These are phyloP conservation scores for Argyrosomus regius DNA, from an alignment of 2,797 vertebrate genomes.

Conservation along the genomic window DNA sequence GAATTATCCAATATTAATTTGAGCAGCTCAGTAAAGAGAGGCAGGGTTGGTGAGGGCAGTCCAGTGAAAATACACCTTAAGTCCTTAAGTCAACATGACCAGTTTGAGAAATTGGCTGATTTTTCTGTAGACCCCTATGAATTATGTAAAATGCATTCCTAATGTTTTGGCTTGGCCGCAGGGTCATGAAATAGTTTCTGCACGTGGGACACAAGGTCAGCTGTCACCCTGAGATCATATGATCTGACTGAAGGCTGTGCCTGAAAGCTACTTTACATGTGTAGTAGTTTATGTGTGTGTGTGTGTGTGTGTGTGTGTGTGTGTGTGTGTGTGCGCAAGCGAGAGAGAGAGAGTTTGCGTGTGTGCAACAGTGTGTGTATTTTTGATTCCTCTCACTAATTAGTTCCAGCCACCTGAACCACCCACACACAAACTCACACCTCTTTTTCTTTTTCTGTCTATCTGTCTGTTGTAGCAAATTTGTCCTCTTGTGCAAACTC, in stretches of 20 bases:
- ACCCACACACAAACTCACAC: slow-evolving; percentile 50
- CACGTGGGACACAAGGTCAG: slow-evolving; percentile 68
- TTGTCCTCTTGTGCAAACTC: slow-evolving; percentile 52
- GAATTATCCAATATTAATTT: background rate
- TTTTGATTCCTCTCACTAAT: slow-evolving; percentile 65
- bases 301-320: slow-evolving; percentile 17
- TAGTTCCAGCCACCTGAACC: slow-evolving; percentile 68
- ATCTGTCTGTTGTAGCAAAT: slow-evolving; percentile 47
- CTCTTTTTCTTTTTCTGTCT: slow-evolving; percentile 34
- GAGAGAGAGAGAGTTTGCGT: slow-evolving; percentile 20
- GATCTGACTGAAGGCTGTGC: slow-evolving; percentile 61
- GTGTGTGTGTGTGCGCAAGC: background rate
- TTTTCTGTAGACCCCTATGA: slow-evolving; percentile 53
- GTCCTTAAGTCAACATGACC: slow-evolving; percentile 30
- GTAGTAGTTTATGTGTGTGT: background rate
- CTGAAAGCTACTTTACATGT: slow-evolving; percentile 41
- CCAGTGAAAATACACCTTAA: slow-evolving; percentile 12
- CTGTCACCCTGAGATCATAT: slow-evolving; percentile 64
- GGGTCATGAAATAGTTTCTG: slow-evolving; percentile 64
- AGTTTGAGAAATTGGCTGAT: slow-evolving; percentile 40
- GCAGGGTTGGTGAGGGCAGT: background rate
- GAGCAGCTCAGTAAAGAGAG: background rate
- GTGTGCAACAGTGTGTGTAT: slow-evolving; percentile 22
- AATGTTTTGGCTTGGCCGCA: slow-evolving; percentile 62
- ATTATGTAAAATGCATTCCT: slow-evolving; percentile 69